Percentiles rank a stretch among this genome's conserved stretches.
Evolutionary conservation across 2,113 vertebrate species (phyloP).

Genomic region (Trematocara zebra): DNA sequence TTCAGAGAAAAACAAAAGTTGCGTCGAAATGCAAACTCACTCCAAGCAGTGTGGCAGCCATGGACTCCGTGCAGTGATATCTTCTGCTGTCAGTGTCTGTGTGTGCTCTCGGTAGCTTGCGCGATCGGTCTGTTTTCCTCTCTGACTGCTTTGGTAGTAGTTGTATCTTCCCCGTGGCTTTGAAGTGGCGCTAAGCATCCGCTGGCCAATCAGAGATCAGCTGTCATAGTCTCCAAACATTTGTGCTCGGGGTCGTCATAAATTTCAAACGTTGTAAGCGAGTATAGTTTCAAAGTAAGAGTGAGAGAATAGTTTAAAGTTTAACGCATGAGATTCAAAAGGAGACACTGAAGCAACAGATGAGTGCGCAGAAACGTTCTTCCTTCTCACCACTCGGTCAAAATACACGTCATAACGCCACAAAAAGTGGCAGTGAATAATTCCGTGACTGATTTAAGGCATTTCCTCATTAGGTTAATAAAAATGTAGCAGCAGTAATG

Average conservation of each 20-base stretch:
- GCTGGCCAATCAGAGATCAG: constrained; percentile 81
- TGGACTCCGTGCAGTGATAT: constrained; percentile 76
- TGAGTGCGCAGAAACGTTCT: neutral
- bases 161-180: constrained; percentile 86
- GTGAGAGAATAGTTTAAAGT: neutral
- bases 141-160: constrained; percentile 81
- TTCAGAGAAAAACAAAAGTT: neutral
- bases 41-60: constrained; percentile 97
- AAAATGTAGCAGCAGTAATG: neutral
- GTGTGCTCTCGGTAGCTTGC: neutral
- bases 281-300: neutral
- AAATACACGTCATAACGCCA: neutral
- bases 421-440: neutral
- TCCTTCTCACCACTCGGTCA: neutral
- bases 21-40: constrained; percentile 74
- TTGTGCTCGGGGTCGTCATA: constrained; percentile 16
- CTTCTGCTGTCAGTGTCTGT: constrained; percentile 64
- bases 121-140: constrained; percentile 72
- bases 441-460: neutral
- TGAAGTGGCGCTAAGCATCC: constrained; percentile 84
- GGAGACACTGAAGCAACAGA: neutral
- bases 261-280: neutral
- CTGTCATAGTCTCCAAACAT: constrained; percentile 1
- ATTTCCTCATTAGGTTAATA: neutral
- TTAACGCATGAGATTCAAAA: neutral